Evolutionary conservation across 2,888 invertebrate genomes (phyloP).

Genomic region (Spilarctia lutea): DNA sequence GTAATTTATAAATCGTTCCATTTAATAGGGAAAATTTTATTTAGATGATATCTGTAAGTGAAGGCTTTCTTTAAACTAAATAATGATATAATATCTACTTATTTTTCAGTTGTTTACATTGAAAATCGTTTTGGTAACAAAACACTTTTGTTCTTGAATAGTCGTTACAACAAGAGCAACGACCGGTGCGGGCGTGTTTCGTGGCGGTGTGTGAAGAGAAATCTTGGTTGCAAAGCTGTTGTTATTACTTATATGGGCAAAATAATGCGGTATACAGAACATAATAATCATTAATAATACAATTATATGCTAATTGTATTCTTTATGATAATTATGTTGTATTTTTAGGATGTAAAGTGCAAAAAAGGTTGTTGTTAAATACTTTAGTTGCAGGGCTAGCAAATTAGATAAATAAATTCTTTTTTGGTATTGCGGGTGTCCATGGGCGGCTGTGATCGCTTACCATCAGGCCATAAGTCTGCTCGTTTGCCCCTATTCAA

Average conservation of each 20-base stretch:
- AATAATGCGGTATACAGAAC: constrained; percentile 27
- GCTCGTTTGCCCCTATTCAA: too few species aligned
- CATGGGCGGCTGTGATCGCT: too few species aligned
- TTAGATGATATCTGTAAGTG: not conserved
- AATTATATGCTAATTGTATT: not conserved
- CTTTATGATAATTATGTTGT: too few species aligned
- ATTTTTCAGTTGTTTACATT: constrained; percentile 32
- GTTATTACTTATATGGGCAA: constrained; percentile 41
- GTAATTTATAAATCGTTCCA: not conserved
- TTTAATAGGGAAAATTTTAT: not conserved
- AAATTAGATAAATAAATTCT: too few species aligned
- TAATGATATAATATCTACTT: not conserved
- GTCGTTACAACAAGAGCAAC: constrained; percentile 55
- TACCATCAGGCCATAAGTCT: too few species aligned
- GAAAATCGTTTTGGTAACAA: constrained; percentile 46
- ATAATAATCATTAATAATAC: constrained; percentile 3
- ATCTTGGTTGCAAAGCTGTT: constrained; percentile 53
- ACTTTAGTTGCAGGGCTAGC: not conserved
- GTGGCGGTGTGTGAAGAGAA: constrained; percentile 57
- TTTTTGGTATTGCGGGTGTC: too few species aligned
- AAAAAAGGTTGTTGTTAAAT: not conserved
- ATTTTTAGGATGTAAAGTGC: not conserved
- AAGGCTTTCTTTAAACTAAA: not conserved
- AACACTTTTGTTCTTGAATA: constrained; percentile 49
- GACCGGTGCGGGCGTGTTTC: constrained; percentile 38